Evolutionary conservation across 2,113 vertebrate species (phyloP), one percentile per base, ranked within the genome.

Genomic region (Sphaerodactylus townsendi): DNA sequence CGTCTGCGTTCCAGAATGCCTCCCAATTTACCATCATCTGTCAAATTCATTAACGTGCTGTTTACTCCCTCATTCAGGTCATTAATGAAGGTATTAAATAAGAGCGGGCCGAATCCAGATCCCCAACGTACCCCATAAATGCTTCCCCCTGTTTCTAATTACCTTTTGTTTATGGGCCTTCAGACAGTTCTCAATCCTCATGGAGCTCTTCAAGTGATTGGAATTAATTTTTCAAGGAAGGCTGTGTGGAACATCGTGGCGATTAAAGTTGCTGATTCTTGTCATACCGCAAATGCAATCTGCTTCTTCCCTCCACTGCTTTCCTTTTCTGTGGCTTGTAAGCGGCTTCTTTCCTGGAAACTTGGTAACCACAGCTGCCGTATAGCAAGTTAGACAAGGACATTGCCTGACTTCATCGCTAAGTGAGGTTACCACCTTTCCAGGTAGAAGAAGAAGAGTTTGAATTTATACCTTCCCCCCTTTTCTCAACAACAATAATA

Each of bases 31-130:
- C 77, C 87, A 92, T 94, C 92, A 89, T 87, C 90, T 95, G 93
- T 93, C 92, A 93, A 93, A 92, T 93, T 90, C 92, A 93, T 93
- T 94, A 95, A 93, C 83, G 85, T 48, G 87, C 80, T 93, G 91
- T 92, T 92, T 91, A 93, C 92, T 93, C 91, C 89, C 75, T 92
- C 87, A 90, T 92, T 87, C 92, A 89, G 94, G 93, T 90, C 92
- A 90, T 94, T 94, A 94, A 94, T 92, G 90, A 93, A 91, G 87
- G 88, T 89, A 90, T 93, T 95, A 94, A 93, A 90, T 25, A 93
- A 93, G 91, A 90, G 85, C 89, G 87, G 88, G 86, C 91, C 90
- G 90, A 90, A 88, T 92, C 92, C 69, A 85, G 91, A 92, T 94
- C 92, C 90, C 93, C 79, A 85, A 89, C 91, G 92, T 77, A 93